Base-by-base conservation (phyloP, 2,113 vertebrate genomes). In the Pterocles burchelli region DNA sequence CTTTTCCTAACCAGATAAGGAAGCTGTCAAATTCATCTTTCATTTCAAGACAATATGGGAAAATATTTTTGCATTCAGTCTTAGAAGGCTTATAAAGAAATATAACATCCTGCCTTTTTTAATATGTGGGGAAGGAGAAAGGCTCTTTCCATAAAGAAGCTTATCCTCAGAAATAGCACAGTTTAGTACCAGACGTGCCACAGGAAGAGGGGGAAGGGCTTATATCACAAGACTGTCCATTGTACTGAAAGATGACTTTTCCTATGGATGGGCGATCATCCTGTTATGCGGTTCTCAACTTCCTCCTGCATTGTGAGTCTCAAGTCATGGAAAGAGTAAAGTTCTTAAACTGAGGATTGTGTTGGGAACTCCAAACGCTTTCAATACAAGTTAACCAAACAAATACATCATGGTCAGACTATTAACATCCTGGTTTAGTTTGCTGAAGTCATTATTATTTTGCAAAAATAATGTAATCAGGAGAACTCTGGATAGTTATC, bases 31-130 rank as follows among this genome's bases (percentile, higher is more conserved):
- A 91, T 65, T 43, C 21, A 71, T 38, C 92, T 91, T 91, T 95
- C 81, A 33, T 58, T 85, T 92, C 96, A 92, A 93, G 83, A 95
- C 84, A 80, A 92, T 45, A 70, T n/a, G 48, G 66, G 92, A 93
- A 95, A 94, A 92, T 90, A 95, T 79, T 71, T 93, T 89, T 89
- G 91, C 75, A 85, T 84, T 94, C 83, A 65, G 82, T 94, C 80
- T 93, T 89, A 33, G 29, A 95, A 65, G 34, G 58, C 78, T 89
- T 93, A 62, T 88, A 90, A 88, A 88, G 78, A 96, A 96, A 91
- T 92, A 31, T n/a, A 96, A 90, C 88, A 97, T 96, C 94, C 93
- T 96, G 96, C 83, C 84, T 92, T 92, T 97, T 72, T 75, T n/a
- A 78, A 96, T 85, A 92, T 0, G 51, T 49, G 52, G 73, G 54